Evolutionary conservation across 2,888 invertebrate genomes (phyloP).

Genomic region (Diarsia brunnea): DNA sequence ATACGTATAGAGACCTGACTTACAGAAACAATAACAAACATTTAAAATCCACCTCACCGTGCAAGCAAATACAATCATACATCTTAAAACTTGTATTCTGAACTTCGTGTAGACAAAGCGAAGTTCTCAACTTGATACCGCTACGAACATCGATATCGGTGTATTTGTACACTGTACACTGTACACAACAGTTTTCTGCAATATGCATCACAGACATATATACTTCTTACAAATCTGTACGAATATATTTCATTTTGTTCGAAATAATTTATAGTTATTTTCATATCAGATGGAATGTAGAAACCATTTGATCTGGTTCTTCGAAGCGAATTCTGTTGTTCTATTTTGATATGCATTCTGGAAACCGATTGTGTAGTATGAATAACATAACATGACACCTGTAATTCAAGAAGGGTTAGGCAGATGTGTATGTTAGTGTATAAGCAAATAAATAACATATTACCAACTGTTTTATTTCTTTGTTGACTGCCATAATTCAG

Average conservation of each 20-base stretch:
- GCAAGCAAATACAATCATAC: conserved; percentile 7
- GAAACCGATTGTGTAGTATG: background rate
- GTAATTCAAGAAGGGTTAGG: background rate
- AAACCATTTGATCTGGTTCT: background rate
- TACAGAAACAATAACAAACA: background rate
- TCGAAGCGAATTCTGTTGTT: conserved; percentile 26
- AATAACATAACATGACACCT: background rate
- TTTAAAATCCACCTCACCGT: background rate
- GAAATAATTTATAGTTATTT: conserved; percentile 16
- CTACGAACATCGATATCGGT: too few relatives aligned
- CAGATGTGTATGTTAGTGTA: background rate
- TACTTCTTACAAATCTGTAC: conserved; percentile 6
- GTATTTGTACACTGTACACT: conserved; percentile 9
- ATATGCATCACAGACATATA: conserved; percentile 2
- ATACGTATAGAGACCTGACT: background rate
- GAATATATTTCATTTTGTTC: conserved; percentile 1
- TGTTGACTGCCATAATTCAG: background rate
- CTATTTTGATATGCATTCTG: background rate
- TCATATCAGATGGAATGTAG: conserved; percentile 6
- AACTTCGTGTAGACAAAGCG: conserved; percentile 24
- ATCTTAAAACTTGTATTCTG: conserved; percentile 19
- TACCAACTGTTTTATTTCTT: background rate
- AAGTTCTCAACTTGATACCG: conserved; percentile 40
- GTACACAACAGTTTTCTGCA: conserved; percentile 22
- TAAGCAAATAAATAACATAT: background rate